phyloP scores from a whole-genome alignment of 2,797 vertebrate genomes.

The Galaxias olidus region DNA sequence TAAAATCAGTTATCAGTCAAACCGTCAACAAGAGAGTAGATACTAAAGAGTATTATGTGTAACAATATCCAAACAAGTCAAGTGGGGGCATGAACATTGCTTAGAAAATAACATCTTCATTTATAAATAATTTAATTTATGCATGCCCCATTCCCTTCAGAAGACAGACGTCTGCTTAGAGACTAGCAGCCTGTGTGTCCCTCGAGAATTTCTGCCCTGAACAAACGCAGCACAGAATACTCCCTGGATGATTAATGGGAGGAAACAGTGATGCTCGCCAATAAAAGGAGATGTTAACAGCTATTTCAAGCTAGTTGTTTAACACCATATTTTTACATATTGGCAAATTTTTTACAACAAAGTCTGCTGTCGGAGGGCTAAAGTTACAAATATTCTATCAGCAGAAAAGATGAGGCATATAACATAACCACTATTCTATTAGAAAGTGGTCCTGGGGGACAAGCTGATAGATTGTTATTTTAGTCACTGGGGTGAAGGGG shows the following conservation, averaged over 20 bases:
- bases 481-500: background rate
- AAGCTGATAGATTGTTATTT: background rate
- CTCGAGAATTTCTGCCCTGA: constrained; percentile 9
- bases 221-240: constrained; percentile 18
- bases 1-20: too few relatives aligned
- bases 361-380: constrained; percentile 15
- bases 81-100: background rate
- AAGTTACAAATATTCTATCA: constrained; percentile 23
- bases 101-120: background rate
- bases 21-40: too few relatives aligned
- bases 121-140: constrained; percentile 25
- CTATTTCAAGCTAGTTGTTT: constrained; percentile 36
- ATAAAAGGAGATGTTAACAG: constrained; percentile 15
- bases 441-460: background rate
- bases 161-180: background rate
- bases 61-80: background rate
- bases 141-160: background rate
- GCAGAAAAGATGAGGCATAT: constrained; percentile 7
- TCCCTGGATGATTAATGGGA: constrained; percentile 32
- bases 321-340: constrained; percentile 35
- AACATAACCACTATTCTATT: background rate
- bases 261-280: constrained; percentile 29
- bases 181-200: constrained; percentile 6
- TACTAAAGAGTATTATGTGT: too few relatives aligned
- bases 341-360: constrained; percentile 42